These are phyloP conservation scores for Geotrupes spiniger DNA, from an alignment of 2,888 invertebrate genomes.

Conservation along the genomic window DNA sequence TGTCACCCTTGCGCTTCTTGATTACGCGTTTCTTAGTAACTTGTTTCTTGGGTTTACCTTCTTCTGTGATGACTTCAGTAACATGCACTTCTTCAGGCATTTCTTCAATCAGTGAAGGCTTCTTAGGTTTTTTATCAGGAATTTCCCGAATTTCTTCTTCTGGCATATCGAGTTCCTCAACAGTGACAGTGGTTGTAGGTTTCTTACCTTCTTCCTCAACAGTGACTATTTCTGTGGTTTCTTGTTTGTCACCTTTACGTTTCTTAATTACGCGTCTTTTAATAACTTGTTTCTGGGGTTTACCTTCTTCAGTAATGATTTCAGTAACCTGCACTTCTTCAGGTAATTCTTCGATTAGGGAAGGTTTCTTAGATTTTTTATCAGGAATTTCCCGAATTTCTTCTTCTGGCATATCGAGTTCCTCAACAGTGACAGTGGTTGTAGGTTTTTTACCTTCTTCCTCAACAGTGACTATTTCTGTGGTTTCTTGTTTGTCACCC, in stretches of 20 bases:
- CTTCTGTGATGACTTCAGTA: conserved; percentile 41
- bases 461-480: conserved; percentile 52
- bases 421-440: conserved; percentile 45
- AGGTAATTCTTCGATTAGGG: conserved; percentile 21
- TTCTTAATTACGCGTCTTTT: conserved; percentile 48
- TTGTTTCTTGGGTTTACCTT: conserved; percentile 42
- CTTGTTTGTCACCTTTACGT: conserved; percentile 46
- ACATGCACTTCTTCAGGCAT: conserved; percentile 39
- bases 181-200: conserved; percentile 44
- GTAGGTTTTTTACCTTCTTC: conserved; percentile 44
- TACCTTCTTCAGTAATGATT: conserved; percentile 43
- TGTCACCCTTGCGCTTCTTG: conserved; percentile 44
- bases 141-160: conserved; percentile 32
- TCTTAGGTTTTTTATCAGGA: conserved; percentile 25
- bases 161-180: conserved; percentile 29
- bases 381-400: conserved; percentile 29
- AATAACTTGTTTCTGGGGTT: conserved; percentile 44
- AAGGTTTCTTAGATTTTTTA: conserved; percentile 24
- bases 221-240: conserved; percentile 51
- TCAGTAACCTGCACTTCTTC: conserved; percentile 32
- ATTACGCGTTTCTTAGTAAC: conserved; percentile 41
- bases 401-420: conserved; percentile 35
- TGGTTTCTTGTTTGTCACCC: conserved; percentile 50
- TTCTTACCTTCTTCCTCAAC: conserved; percentile 47
- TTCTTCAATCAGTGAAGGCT: conserved; percentile 27